Evolutionary conservation across 2,888 invertebrate genomes (phyloP), one percentile per base, ranked within the genome.

Genomic region (Opisthograptis luteolata): DNA sequence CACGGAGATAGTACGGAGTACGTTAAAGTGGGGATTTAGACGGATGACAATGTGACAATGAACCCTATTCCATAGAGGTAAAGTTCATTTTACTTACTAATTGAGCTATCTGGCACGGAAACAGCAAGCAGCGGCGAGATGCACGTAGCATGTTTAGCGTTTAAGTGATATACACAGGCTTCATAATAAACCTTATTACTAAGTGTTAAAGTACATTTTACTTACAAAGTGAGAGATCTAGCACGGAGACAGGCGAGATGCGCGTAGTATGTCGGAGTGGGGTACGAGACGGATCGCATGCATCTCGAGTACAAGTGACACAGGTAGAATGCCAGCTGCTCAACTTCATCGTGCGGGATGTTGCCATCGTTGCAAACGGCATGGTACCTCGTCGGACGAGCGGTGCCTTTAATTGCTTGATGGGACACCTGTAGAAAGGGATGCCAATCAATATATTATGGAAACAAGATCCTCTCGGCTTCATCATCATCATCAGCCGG

Each of bases 241-340:
- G 93, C 96, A 9, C 97, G 91, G 40, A 94, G 93, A 7, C 96
- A 96, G n/a, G 95, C 96, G 39, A 96, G 92, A 84, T 97, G 96
- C 8, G 96, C 96, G 79, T 97, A 95, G 83, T 97, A 97, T 0
- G 96, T 96, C 0, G 97, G 96, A 1, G 96, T 95, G 3, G 96
- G 96, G 84, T 96, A 96, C 8, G 96, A 96, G 0, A 97, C 96
- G 25, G 96, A 88, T 66, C 97, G 91, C 58, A 94, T 95, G 74
- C 97, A 97, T 3, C 98, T 93, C 0, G 95, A 92, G 84, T 96
- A 98, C 87, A 96, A 84, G 75, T 97, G 96, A 70, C 97, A 97
- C 35, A 98, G 83, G 73, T 95, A 95, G 81, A 94, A 97, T 0
- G 97, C 94, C 53, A 97, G 76, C 60, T 93, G 91, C 72, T 98